Evolutionary conservation across 1,140 invertebrate genomes (phyloP), one percentile per base, ranked within the genome.

Genomic region (Chlorops oryzae): DNA sequence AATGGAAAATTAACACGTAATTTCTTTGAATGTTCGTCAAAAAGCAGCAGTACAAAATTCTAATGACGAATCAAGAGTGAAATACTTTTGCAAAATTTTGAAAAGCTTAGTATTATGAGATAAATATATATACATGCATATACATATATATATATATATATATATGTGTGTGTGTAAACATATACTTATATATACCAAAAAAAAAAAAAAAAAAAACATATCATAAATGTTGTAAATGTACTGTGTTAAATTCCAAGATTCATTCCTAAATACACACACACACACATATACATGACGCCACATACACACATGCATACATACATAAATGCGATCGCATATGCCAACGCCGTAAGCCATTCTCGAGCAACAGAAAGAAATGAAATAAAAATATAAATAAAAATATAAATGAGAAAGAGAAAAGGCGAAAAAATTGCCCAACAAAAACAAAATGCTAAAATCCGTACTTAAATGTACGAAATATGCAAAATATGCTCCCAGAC

Each of bases 221-320:
- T 71, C 68, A 71, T 71, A 63, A 71, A 67, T 71, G 68, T 71
- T 69, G 68, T 71, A 71, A 70, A n/a, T 59, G 59, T 58, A 65
- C 62, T 56, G 56, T 58, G 57, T 62, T 64, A 58, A 54, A 41
- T 21, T 44, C 21, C 35, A 51, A 32, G 15, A 32, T 32, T 10
- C 15, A 10, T 32, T 10, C 9, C 15, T 9, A 9, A 32, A 32
- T 10, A 10, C 15, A 32, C 15, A 32, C 15, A 32, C 28, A 32
- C 15, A 32, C 28, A 32, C n/a, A 32, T 10, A 32, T 32, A 32
- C 15, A 10, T 32, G 15, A 32, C 15, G 28, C 28, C 9, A 32
- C 9, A 10, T 32, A 32, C 15, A 32, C 15, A 32, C 28, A 32
- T 32, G 15, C 28, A 32, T 32, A 32, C 28, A 32, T 10, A 32